These are phyloP conservation scores for Caenorhabditis panamensis DNA, from an alignment of 2,888 invertebrate genomes.

Conservation along the genomic window DNA sequence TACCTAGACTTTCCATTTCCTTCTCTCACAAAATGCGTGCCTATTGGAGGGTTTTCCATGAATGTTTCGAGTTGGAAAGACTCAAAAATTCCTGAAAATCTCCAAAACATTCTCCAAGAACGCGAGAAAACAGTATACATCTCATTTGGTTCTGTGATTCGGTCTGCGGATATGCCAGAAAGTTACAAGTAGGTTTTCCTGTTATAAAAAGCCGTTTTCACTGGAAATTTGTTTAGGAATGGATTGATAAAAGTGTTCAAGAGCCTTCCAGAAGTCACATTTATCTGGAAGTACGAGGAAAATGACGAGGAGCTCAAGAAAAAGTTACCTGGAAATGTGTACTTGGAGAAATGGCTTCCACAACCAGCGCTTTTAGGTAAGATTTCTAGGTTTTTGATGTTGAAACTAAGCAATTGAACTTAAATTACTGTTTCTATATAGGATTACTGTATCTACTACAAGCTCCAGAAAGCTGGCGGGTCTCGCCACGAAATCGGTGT, in stretches of 20 bases:
- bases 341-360: conserved; percentile 54
- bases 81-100: conserved; percentile 13
- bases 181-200: conserved; percentile 19
- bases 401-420: too few relatives aligned
- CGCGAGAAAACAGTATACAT: conserved; percentile 45
- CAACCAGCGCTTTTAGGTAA: conserved; percentile 39
- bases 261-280: conserved; percentile 40
- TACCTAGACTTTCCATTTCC: conserved; percentile 54
- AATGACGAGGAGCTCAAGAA: conserved; percentile 24
- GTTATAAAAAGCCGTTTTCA: background rate
- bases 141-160: conserved; percentile 59
- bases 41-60: conserved; percentile 56
- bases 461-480: too few relatives aligned
- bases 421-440: too few relatives aligned
- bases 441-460: too few relatives aligned
- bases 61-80: conserved; percentile 39
- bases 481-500: too few relatives aligned
- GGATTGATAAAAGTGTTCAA: conserved; percentile 22
- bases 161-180: conserved; percentile 50
- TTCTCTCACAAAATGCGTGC: conserved; percentile 45
- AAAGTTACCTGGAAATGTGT: conserved; percentile 39
- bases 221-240: conserved; percentile 20
- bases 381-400: too few relatives aligned
- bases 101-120: conserved; percentile 29
- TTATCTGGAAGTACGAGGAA: conserved; percentile 65